Evolutionary conservation across 2,888 invertebrate species (phyloP).

Genomic region (Orchestes rusci): DNA sequence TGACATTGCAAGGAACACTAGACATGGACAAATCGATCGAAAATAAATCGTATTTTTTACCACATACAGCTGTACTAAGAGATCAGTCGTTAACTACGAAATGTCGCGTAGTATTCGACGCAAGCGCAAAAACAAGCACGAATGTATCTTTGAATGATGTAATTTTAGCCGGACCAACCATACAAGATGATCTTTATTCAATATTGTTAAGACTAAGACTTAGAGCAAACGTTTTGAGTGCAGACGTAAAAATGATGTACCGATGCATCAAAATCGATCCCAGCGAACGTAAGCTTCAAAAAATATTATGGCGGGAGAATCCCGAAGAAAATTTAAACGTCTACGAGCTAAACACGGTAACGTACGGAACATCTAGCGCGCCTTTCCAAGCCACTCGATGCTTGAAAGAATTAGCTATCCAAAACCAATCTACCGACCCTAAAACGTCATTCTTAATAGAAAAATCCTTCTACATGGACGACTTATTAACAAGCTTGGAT

Average conservation of each 20-base stretch:
- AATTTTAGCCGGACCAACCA: constrained; percentile 9
- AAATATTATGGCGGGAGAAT: constrained; percentile 20
- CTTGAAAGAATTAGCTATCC: constrained; percentile 3
- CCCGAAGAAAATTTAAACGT: constrained; percentile 11
- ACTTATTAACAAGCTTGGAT: too few relatives aligned
- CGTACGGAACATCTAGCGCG: constrained; percentile 18
- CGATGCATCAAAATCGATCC: constrained; percentile 15
- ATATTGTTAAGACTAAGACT: constrained; percentile 17
- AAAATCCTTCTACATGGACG: background rate
- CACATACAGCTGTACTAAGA: constrained; percentile 17
- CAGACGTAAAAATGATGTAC: constrained; percentile 24
- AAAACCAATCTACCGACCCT: background rate
- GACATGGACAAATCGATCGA: background rate
- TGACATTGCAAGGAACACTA: constrained; percentile 12
- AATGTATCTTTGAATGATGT: constrained; percentile 15
- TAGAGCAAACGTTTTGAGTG: constrained; percentile 13
- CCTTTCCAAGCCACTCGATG: constrained; percentile 10
- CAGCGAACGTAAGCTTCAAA: constrained; percentile 16
- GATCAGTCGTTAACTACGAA: constrained; percentile 13
- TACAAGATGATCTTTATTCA: constrained; percentile 20
- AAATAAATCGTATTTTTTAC: constrained; percentile 18
- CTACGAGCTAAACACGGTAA: constrained; percentile 17
- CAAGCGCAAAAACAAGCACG: constrained; percentile 9
- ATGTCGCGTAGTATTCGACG: constrained; percentile 23
- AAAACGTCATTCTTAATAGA: background rate